Percentiles rank a stretch among this genome's conserved stretches.
Evolutionary conservation across 2,888 invertebrate genomes (phyloP).

Genomic region (Microctonus hyperodae): DNA sequence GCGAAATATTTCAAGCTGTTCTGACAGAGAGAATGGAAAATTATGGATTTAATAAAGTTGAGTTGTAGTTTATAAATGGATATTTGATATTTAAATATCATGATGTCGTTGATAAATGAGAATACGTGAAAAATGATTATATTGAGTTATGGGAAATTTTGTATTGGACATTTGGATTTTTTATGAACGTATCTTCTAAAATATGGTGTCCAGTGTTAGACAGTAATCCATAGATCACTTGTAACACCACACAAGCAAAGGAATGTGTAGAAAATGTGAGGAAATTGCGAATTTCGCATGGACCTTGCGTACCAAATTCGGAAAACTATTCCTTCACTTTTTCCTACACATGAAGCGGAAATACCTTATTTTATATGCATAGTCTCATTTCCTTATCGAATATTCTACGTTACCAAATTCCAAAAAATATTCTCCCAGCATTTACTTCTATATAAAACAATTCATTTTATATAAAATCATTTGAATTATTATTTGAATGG

Average conservation of each 20-base stretch:
- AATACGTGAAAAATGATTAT: not conserved
- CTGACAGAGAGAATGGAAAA: not conserved
- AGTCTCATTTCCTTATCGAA: conserved; percentile 62
- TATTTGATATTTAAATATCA: too few relatives aligned
- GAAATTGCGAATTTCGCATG: conserved; percentile 47
- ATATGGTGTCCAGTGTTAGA: conserved; percentile 14
- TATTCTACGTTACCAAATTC: conserved; percentile 44
- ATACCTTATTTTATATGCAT: conserved; percentile 59
- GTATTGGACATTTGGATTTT: not conserved
- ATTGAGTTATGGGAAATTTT: not conserved
- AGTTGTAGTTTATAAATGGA: too few relatives aligned
- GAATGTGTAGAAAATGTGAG: not conserved
- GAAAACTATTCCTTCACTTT: conserved; percentile 39
- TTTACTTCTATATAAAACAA: not conserved
- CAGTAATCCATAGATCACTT: conserved; percentile 12
- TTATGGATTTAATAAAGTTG: not conserved
- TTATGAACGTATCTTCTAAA: conserved; percentile 39
- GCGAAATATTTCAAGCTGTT: not conserved
- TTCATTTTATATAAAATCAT: not conserved
- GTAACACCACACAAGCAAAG: not conserved
- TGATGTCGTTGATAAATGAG: not conserved
- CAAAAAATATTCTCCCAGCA: not conserved
- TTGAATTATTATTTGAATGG: not conserved
- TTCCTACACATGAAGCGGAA: conserved; percentile 37
- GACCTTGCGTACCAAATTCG: conserved; percentile 50